Evolutionary conservation across 2,113 vertebrate genomes (phyloP).

Genomic region (Hyaena hyaena): DNA sequence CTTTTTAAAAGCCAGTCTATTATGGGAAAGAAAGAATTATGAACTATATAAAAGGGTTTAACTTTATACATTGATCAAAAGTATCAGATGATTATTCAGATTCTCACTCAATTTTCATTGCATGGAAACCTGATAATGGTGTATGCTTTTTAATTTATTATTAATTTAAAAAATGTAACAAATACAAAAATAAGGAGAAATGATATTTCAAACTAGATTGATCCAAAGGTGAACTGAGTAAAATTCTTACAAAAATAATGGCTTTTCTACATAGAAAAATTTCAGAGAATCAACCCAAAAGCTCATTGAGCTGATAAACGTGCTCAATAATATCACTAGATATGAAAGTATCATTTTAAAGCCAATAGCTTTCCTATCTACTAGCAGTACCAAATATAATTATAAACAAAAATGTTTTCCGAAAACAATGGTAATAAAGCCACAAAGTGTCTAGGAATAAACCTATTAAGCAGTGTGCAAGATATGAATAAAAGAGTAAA

Average conservation of each 20-base stretch:
- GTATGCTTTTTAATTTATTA: background rate
- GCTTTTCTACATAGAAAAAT: background rate
- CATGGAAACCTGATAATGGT: background rate
- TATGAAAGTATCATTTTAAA: background rate
- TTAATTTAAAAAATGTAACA: background rate
- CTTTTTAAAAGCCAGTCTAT: background rate
- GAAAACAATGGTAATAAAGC: background rate
- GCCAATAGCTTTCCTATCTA: background rate
- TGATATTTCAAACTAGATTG: background rate
- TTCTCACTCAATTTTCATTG: constrained; percentile 28
- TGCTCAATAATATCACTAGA: background rate
- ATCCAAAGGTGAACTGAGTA: background rate
- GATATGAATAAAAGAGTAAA: background rate
- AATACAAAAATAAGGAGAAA: background rate
- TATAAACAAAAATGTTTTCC: background rate
- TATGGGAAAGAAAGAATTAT: constrained; percentile 37
- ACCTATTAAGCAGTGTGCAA: background rate
- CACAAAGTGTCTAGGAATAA: background rate
- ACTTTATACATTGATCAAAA: constrained; percentile 48
- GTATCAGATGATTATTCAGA: constrained; percentile 21
- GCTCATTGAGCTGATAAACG: background rate
- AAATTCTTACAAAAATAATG: background rate
- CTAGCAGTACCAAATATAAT: background rate
- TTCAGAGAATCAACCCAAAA: background rate
- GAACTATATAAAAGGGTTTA: background rate